phyloP scores from a whole-genome alignment of 2,888 invertebrate genomes.

The Lepas anatifera region DNA sequence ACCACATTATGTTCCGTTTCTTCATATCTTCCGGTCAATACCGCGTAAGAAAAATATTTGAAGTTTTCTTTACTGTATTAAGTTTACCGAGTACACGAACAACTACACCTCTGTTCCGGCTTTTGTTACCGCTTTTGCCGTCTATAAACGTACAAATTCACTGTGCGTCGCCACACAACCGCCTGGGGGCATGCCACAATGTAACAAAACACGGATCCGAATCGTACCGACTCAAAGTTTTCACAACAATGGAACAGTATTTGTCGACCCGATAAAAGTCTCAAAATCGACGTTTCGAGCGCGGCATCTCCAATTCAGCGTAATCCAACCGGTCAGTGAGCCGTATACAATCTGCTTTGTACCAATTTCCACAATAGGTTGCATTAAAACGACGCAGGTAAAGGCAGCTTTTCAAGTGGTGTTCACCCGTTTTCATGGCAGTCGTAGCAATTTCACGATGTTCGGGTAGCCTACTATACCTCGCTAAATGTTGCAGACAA shows the following conservation, averaged over 20 bases:
- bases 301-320: too few species aligned
- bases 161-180: too few species aligned
- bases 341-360: not conserved
- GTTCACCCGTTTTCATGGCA: not conserved
- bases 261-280: too few species aligned
- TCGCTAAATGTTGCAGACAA: too few species aligned
- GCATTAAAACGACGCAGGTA: not conserved
- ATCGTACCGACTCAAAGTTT: too few species aligned
- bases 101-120: not conserved
- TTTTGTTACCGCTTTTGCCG: not conserved
- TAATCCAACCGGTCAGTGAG: not conserved
- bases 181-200: too few species aligned
- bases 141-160: conserved; percentile 6
- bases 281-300: too few species aligned
- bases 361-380: not conserved
- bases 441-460: not conserved
- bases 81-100: not conserved
- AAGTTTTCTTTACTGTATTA: not conserved
- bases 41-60: not conserved
- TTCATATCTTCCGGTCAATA: too few species aligned
- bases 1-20: too few species aligned
- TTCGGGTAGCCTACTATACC: too few species aligned
- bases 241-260: too few species aligned
- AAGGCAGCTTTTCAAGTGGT: not conserved
- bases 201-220: too few species aligned